phyloP scores from a whole-genome alignment of 2,888 invertebrate species.

The Ormyrus rosae region DNA sequence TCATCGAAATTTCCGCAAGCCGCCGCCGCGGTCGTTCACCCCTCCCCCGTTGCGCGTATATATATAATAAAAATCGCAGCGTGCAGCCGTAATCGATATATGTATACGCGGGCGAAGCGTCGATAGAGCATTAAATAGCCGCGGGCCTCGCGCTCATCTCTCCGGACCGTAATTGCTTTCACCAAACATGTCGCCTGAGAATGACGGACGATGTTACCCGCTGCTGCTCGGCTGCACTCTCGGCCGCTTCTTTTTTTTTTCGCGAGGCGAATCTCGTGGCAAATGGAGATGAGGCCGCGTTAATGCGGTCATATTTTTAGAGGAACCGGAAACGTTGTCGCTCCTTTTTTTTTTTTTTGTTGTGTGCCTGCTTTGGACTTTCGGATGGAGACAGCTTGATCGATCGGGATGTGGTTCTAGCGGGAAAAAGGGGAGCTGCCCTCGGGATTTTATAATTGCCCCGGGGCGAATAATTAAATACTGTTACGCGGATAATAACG shows the following conservation, averaged over 20 bases:
- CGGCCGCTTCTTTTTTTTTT: not conserved
- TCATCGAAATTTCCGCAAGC: slow-evolving; percentile 23
- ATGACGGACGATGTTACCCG: slow-evolving; percentile 40
- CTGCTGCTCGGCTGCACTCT: too few species aligned
- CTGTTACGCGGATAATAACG: slow-evolving; percentile 45
- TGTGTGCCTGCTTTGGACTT: not conserved
- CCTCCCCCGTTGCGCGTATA: not conserved
- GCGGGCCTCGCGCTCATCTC: not conserved
- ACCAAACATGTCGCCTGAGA: slow-evolving; percentile 38
- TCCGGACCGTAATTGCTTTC: slow-evolving; percentile 49
- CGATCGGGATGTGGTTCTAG: slow-evolving; percentile 33
- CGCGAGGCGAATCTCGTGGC: not conserved
- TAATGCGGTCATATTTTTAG: slow-evolving; percentile 31
- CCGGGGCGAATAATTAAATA: slow-evolving; percentile 5
- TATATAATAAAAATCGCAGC: slow-evolving; percentile 10
- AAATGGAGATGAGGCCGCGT: not conserved
- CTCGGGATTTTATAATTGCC: slow-evolving; percentile 16
- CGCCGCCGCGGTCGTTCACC: slow-evolving; percentile 32
- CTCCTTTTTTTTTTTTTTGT: not conserved
- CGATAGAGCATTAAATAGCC: slow-evolving; percentile 36
- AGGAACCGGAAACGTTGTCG: slow-evolving; percentile 51
- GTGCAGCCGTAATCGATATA: slow-evolving; percentile 40
- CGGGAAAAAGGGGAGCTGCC: not conserved
- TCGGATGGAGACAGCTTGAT: slow-evolving; percentile 35
- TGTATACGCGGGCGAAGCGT: not conserved